These are phyloP conservation scores for Hypomesus transpacificus DNA, from an alignment of 2,113 vertebrate species.

Conservation along the genomic window DNA sequence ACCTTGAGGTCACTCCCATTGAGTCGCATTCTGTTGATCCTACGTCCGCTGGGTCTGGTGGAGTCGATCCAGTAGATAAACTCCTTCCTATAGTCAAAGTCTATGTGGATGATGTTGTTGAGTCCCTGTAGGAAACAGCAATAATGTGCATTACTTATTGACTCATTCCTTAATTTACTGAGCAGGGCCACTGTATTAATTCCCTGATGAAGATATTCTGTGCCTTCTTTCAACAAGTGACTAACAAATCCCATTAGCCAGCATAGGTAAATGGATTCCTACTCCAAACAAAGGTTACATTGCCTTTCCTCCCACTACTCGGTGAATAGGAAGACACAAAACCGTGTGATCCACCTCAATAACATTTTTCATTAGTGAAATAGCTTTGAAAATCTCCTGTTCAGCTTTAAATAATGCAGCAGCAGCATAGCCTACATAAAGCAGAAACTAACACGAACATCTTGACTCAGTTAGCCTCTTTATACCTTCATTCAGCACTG, in stretches of 20 bases:
- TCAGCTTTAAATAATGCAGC: too few relatives aligned
- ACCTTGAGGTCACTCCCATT: constrained; percentile 97
- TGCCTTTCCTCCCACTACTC: too few relatives aligned
- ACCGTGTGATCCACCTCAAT: neutral
- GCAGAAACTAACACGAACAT: too few relatives aligned
- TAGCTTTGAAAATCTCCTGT: neutral
- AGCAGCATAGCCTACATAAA: too few relatives aligned
- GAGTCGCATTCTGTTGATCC: constrained; percentile 93
- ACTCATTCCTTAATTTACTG: neutral
- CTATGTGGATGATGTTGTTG: constrained; percentile 94
- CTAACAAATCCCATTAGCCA: too few relatives aligned
- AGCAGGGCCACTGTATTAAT: too few relatives aligned
- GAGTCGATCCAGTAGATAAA: constrained; percentile 99
- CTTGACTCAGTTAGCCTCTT: too few relatives aligned
- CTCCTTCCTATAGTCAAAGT: constrained; percentile 97
- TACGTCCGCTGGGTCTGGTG: constrained; percentile 90
- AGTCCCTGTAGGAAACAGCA: constrained; percentile 80
- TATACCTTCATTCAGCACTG: too few relatives aligned
- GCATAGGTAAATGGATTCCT: too few relatives aligned
- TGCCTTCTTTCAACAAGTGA: neutral
- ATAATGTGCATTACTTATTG: neutral
- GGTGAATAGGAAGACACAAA: neutral
- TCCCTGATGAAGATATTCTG: neutral
- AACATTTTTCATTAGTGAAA: neutral
- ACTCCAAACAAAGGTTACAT: too few relatives aligned